These are phyloP conservation scores for Proterorhinus semilunaris DNA, from an alignment of 2,113 vertebrate genomes.

Conservation along the genomic window DNA sequence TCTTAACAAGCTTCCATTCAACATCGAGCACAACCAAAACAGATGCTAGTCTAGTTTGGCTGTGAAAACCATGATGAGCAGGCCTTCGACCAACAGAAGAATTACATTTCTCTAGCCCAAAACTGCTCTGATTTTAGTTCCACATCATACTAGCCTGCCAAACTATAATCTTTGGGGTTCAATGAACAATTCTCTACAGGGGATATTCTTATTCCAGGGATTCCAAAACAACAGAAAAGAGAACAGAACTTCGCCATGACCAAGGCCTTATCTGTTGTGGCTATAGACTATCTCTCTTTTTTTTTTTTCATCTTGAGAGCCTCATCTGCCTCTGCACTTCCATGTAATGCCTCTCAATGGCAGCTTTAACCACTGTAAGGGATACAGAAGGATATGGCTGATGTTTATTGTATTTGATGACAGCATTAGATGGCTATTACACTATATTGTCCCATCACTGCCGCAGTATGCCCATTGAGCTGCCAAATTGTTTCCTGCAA, in stretches of 20 bases:
- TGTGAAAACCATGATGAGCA: too few relatives aligned
- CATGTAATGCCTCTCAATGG: conserved; percentile 26
- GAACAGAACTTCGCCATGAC: background rate
- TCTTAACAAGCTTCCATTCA: too few relatives aligned
- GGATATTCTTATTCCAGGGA: too few relatives aligned
- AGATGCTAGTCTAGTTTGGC: too few relatives aligned
- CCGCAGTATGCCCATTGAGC: conserved; percentile 43
- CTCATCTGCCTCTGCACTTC: background rate
- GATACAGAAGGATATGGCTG: conserved; percentile 20
- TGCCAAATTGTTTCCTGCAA: conserved; percentile 65
- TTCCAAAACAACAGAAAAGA: background rate
- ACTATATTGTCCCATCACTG: conserved; percentile 44
- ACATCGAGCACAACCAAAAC: too few relatives aligned
- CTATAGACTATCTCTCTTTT: too few relatives aligned
- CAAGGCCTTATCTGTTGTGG: background rate
- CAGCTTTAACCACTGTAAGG: conserved; percentile 18
- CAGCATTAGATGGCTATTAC: conserved; percentile 37
- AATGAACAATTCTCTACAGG: too few relatives aligned
- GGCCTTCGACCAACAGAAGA: too few relatives aligned
- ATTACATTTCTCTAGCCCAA: too few relatives aligned
- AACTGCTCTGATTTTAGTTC: too few relatives aligned
- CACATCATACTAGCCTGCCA: too few relatives aligned
- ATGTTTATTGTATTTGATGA: conserved; percentile 38
- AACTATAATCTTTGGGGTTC: too few relatives aligned
- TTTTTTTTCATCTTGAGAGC: background rate